Percentiles rank a stretch among this genome's conserved stretches.
Conservation (phyloP, 2,113 vertebrate genomes). For the Percina caprodes region DNA sequence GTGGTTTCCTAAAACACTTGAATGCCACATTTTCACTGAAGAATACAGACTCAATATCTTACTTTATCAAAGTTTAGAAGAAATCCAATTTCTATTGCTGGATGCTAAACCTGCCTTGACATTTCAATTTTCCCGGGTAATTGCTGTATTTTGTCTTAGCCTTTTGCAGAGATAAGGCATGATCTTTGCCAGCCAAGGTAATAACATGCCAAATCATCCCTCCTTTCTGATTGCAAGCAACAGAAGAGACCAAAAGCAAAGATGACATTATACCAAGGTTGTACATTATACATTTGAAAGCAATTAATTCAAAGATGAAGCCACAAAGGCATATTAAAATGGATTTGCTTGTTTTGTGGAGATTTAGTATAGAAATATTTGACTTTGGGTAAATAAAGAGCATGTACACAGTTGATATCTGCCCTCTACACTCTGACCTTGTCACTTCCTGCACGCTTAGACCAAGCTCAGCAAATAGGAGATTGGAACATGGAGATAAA, state of each 20-base stretch:
- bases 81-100: conserved; percentile 62
- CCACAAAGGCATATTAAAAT: conserved; percentile 14
- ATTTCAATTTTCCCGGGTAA: conserved; percentile 75
- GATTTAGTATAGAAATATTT: conserved; percentile 21
- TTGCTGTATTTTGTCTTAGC: conserved; percentile 65
- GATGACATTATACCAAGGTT: conserved; percentile 43
- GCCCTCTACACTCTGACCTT: background rate
- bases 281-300: conserved; percentile 46
- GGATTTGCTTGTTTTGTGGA: background rate
- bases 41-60: conserved; percentile 37
- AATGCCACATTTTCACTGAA: background rate
- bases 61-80: conserved; percentile 39
- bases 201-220: conserved; percentile 64
- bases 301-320: conserved; percentile 23
- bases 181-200: conserved; percentile 54
- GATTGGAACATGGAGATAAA: background rate
- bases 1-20: background rate
- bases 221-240: conserved; percentile 41
- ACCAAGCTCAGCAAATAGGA: background rate
- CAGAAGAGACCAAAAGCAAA: conserved; percentile 25
- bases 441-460: background rate
- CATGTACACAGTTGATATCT: conserved; percentile 2
- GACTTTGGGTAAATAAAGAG: background rate
- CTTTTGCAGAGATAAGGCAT: conserved; percentile 55
- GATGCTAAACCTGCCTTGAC: conserved; percentile 69